Conservation (phyloP, 1,140 invertebrate species). For the Araneus ventricosus region DNA sequence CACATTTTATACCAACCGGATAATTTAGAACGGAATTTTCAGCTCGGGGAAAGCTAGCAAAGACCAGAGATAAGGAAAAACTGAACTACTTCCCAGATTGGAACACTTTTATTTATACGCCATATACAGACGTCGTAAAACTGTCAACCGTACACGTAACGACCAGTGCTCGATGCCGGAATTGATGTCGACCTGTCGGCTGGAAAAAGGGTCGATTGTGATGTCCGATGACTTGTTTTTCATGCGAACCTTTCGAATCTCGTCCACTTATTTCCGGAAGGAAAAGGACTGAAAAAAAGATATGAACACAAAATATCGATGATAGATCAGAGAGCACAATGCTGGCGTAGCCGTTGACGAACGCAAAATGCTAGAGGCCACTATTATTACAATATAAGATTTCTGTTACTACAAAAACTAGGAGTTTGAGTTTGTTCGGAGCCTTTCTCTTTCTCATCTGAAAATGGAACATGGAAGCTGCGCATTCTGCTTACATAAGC, state of each 20-base stretch:
- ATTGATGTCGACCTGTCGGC: background rate
- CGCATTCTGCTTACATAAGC: no score
- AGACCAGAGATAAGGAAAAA: background rate
- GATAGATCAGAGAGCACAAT: background rate
- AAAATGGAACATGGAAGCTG: no score
- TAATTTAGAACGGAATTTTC: background rate
- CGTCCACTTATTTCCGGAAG: background rate
- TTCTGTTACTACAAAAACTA: no score
- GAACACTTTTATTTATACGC: conserved; percentile 10
- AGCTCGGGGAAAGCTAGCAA: background rate
- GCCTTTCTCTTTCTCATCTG: no score
- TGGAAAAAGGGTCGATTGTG: conserved; percentile 3
- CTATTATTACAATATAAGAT: background rate
- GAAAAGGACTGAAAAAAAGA: background rate
- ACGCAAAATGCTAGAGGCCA: background rate
- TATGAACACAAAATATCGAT: background rate
- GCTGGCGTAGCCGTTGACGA: background rate
- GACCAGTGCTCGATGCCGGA: background rate
- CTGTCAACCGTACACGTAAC: background rate
- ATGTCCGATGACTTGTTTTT: background rate
- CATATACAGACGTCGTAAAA: conserved; percentile 27
- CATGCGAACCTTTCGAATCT: background rate
- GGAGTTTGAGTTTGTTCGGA: no score
- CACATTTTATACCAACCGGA: background rate
- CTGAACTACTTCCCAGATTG: background rate